phyloP scores from a whole-genome alignment of 2,888 invertebrate species.

The Sphaerophoria rueppellii region DNA sequence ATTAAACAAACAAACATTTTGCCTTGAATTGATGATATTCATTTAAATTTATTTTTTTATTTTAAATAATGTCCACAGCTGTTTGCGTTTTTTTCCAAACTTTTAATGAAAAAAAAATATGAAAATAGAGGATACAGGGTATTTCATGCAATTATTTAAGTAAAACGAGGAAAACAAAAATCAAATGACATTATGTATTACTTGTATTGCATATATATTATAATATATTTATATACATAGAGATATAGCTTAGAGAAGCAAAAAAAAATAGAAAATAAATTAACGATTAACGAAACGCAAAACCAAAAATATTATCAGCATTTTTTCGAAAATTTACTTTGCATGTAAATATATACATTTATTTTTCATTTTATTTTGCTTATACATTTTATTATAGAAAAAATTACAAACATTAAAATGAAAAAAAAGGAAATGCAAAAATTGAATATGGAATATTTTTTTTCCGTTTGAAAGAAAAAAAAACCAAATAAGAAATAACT shows the following conservation, averaged over 20 bases:
- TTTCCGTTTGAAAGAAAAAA: constrained; percentile 60
- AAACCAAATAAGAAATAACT: constrained; percentile 36
- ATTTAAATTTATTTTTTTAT: constrained; percentile 18
- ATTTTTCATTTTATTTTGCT: constrained; percentile 36
- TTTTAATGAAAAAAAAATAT: constrained; percentile 21
- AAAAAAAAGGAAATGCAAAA: constrained; percentile 20
- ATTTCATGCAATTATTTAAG: constrained; percentile 94
- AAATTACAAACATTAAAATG: not conserved
- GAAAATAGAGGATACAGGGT: constrained; percentile 92
- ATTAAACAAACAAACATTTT: constrained; percentile 49
- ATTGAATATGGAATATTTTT: constrained; percentile 49
- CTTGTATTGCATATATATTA: constrained; percentile 68
- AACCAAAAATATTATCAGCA: constrained; percentile 30
- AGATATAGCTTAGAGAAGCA: constrained; percentile 50
- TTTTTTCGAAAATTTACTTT: constrained; percentile 55
- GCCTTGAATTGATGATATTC: constrained; percentile 48
- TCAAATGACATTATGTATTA: constrained; percentile 66
- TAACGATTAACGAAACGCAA: constrained; percentile 49
- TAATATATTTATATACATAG: constrained; percentile 73
- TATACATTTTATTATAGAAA: constrained; percentile 35
- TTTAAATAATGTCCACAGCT: constrained; percentile 54
- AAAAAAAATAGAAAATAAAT: constrained; percentile 19
- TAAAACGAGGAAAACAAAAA: constrained; percentile 62
- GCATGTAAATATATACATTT: constrained; percentile 59
- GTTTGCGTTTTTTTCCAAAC: constrained; percentile 40